phyloP scores from a whole-genome alignment of 2,113 vertebrate species.

The Haliaeetus leucogaster region DNA sequence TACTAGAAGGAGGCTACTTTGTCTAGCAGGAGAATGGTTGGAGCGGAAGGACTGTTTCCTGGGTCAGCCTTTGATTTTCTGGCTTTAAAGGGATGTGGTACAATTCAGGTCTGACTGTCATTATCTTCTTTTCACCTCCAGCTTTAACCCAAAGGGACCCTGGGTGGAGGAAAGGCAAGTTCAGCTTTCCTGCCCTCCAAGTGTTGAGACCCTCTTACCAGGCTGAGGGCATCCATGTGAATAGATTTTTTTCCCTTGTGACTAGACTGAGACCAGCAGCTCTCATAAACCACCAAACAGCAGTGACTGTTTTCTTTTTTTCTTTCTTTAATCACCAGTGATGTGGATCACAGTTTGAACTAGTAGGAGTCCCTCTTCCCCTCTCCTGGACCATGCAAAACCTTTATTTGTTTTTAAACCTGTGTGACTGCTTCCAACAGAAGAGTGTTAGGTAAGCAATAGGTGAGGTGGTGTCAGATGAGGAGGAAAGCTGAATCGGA shows the following conservation, averaged over 20 bases:
- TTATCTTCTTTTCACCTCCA: not conserved
- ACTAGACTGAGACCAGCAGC: not conserved
- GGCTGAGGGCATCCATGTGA: not conserved
- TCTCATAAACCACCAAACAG: not conserved
- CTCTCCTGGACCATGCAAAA: not conserved
- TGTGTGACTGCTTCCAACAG: not conserved
- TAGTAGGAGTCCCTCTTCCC: not conserved
- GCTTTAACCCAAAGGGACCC: not conserved
- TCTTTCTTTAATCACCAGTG: not conserved
- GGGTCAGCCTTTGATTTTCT: not conserved
- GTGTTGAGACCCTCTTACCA: not conserved
- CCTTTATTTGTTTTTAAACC: not conserved
- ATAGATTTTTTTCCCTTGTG: not conserved
- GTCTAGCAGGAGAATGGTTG: not conserved
- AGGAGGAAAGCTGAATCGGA: not conserved
- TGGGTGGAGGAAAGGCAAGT: not conserved
- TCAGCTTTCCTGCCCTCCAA: not conserved
- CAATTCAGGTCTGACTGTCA: not conserved
- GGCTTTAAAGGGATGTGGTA: not conserved
- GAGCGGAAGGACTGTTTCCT: not conserved
- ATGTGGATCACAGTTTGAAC: not conserved
- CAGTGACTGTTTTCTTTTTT: rapidly evolving
- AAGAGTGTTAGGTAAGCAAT: not conserved
- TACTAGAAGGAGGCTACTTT: not conserved
- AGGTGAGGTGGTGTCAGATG: not conserved